Evolutionary conservation across 2,113 vertebrate species (phyloP).

Genomic region (Lethenteron reissneri): DNA sequence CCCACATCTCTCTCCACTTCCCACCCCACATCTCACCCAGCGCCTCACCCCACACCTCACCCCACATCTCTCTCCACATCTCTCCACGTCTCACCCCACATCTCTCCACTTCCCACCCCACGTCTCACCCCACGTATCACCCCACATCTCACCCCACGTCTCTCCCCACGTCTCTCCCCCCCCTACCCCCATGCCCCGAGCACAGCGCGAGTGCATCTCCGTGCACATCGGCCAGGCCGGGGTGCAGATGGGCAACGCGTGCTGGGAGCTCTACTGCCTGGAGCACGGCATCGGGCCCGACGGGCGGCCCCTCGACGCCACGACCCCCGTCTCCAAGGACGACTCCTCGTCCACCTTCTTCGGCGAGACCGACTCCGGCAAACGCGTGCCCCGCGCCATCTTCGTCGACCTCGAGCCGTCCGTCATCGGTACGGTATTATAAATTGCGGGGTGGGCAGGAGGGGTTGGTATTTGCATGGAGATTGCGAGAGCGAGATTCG

Average conservation of each 20-base stretch:
- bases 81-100: too few species aligned
- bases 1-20: too few species aligned
- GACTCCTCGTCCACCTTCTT: conserved; percentile 32
- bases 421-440: conserved; percentile 20
- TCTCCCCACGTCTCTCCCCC: too few species aligned
- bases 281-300: conserved; percentile 49
- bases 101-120: too few species aligned
- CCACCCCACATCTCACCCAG: too few species aligned
- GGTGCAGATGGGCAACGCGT: conserved; percentile 55
- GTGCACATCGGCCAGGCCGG: conserved; percentile 60
- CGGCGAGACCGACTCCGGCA: conserved; percentile 23
- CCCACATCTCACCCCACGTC: too few species aligned
- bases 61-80: too few species aligned
- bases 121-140: too few species aligned
- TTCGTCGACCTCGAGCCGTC: conserved; percentile 29
- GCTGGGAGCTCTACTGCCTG: conserved; percentile 66
- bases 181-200: not conserved
- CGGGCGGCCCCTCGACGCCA: conserved; percentile 16
- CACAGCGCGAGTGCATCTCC: conserved; percentile 53
- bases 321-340: conserved; percentile 14
- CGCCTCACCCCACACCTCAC: too few species aligned
- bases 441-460: too few species aligned
- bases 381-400: conserved; percentile 26
- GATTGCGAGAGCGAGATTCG: too few species aligned
- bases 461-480: too few species aligned